Base-by-base conservation (phyloP, 2,113 vertebrate genomes). In the Trochalopteron elliotii region DNA sequence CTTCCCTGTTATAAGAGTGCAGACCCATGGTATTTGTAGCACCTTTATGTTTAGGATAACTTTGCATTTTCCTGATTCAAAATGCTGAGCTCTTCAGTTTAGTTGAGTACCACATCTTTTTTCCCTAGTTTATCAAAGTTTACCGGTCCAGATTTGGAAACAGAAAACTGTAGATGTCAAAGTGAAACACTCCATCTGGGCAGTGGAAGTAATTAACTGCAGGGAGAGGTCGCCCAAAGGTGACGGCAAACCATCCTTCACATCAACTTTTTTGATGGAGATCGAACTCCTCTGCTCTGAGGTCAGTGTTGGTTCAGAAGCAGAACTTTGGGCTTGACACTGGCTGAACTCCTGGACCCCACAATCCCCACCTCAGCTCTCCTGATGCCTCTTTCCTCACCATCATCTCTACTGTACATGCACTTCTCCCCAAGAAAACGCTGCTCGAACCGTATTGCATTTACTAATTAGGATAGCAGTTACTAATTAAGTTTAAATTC, bases 401-500 rank as follows among this genome's bases (percentile, higher is more conserved):
- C n/a, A 31, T 63, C 80, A 13, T 61, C 55, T 89, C 81, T 95
- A 78, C 82, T 87, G 56, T 67, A 83, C 40, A 7, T 71, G 79
- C 25, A 55, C 57, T 96, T 96, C 84, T 86, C 35, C 64, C 63
- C 74, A 24, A 87, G 72, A 89, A 83, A 96, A 94, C 11, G 14
- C 87, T 93, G 83, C 74, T 90, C 0, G 2, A 96, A 94, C 90
- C 1, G 35, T 96, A 96, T 83, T 94, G 50, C 56, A 95, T 96
- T 96, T 90, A 68, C 74, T 98, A 97, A 97, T 98, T 97, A 97
- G 82, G 94, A 92, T 93, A 97, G 72, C 78, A 95, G 76, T 96
- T 94, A 95, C 59, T 82, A 94, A 97, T 97, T 97, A 94, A 82
- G 77, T 96, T 97, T 95, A 94, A 97, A 97, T 97, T 97, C 97